Percentiles rank a stretch among this genome's conserved stretches.
These are phyloP conservation scores for Alligator sinensis DNA, from an alignment of 2,113 vertebrate genomes.

Conservation along the genomic window DNA sequence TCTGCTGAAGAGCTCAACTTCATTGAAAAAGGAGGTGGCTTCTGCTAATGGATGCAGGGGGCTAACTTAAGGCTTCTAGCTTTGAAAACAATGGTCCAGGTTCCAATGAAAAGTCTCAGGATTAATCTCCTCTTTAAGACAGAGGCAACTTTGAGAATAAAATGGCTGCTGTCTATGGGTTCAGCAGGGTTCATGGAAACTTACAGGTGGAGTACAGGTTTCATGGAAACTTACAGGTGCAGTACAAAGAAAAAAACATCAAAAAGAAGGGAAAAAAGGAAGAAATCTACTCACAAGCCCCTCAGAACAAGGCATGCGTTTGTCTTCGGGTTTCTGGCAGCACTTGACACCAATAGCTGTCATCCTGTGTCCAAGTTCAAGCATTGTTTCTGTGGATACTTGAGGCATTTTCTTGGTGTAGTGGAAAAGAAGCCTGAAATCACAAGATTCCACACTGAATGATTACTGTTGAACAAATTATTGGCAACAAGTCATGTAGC, in stretches of 20 bases:
- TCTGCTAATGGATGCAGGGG: too few relatives aligned
- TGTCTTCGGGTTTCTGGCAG: slow-evolving; percentile 32
- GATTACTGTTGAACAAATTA: not conserved
- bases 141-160: too few relatives aligned
- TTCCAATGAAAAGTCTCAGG: too few relatives aligned
- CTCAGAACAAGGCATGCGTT: slow-evolving; percentile 68
- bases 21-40: too few relatives aligned
- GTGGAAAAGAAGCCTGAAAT: slow-evolving; percentile 66
- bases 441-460: not conserved
- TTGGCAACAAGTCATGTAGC: not conserved
- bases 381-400: slow-evolving; percentile 61
- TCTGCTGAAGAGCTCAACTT: too few relatives aligned
- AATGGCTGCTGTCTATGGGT: too few relatives aligned
- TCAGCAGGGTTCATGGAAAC: too few relatives aligned
- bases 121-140: too few relatives aligned
- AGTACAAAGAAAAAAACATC: not conserved
- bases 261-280: not conserved
- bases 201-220: too few relatives aligned
- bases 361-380: slow-evolving; percentile 55
- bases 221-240: too few relatives aligned
- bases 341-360: slow-evolving; percentile 29
- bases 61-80: too few relatives aligned
- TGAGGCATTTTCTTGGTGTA: slow-evolving; percentile 76
- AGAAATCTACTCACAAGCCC: slow-evolving; percentile 59
- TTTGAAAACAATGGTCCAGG: too few relatives aligned